A percentile compares a stretch with the other conserved stretches of the same genome.
phyloP scores from a whole-genome alignment of 2,113 vertebrate genomes.

The Perccottus glenii region DNA sequence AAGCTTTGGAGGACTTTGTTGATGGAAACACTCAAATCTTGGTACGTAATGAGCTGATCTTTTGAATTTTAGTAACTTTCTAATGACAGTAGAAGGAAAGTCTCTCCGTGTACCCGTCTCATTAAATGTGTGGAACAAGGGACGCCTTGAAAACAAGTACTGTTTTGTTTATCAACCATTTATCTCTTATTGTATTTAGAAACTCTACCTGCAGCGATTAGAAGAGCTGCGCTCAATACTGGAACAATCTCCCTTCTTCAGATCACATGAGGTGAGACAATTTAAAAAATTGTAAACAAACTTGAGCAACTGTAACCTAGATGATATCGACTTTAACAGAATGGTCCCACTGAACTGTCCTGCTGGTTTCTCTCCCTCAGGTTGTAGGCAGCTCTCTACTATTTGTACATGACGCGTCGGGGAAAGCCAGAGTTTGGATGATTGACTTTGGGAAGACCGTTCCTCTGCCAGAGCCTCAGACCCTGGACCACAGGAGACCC shows the following conservation, averaged over 20 bases:
- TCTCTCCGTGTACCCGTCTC: no score
- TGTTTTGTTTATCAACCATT: background rate
- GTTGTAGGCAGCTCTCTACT: conserved; percentile 91
- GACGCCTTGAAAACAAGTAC: background rate
- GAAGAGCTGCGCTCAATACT: conserved; percentile 81
- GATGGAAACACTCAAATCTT: conserved; percentile 78
- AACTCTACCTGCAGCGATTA: conserved; percentile 80
- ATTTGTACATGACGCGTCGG: conserved; percentile 87
- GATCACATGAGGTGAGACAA: conserved; percentile 83
- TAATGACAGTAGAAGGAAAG: no score
- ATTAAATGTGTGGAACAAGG: no score
- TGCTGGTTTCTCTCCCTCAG: conserved; percentile 59
- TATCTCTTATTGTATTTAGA: conserved; percentile 61
- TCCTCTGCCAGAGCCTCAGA: conserved; percentile 75
- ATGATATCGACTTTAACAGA: background rate
- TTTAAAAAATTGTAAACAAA: conserved; percentile 27
- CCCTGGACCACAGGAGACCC: conserved; percentile 85
- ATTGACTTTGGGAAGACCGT: conserved; percentile 93
- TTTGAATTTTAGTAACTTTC: background rate
- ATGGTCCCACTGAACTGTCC: conserved; percentile 3
- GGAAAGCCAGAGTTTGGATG: conserved; percentile 89
- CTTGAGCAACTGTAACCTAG: conserved; percentile 2
- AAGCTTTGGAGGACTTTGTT: conserved; percentile 85
- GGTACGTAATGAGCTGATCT: conserved; percentile 69
- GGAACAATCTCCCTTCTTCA: conserved; percentile 86